Conservation (phyloP, 2,888 invertebrate genomes). For the Melangyna quadrimaculata region DNA sequence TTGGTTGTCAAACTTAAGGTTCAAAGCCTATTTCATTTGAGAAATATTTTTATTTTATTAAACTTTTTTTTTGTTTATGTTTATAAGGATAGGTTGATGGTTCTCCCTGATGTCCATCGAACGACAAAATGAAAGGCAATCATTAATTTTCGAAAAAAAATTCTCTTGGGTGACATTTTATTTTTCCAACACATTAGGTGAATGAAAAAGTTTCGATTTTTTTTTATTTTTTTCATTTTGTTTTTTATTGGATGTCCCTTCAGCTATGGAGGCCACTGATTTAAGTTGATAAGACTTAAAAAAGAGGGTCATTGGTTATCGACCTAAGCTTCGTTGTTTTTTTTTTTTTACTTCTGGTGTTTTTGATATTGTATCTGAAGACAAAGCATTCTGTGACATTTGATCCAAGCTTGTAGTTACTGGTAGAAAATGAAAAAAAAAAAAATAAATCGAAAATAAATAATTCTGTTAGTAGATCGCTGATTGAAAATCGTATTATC, state of each 20-base stretch:
- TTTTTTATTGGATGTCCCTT: conserved; percentile 22
- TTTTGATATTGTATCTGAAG: not conserved
- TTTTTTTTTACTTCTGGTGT: not conserved
- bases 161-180: conserved; percentile 28
- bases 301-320: conserved; percentile 6
- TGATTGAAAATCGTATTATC: conserved; percentile 5
- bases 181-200: conserved; percentile 49
- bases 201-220: conserved; percentile 39
- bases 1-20: conserved; percentile 6
- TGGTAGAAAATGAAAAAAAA: not conserved
- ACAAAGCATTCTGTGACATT: not conserved
- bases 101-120: conserved; percentile 26
- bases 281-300: conserved; percentile 50
- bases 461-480: not conserved
- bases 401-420: not conserved
- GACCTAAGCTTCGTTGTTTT: not conserved
- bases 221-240: conserved; percentile 16
- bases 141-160: conserved; percentile 48
- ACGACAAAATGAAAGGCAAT: conserved; percentile 18
- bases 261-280: conserved; percentile 44
- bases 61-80: not conserved
- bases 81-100: not conserved
- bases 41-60: conserved; percentile 15
- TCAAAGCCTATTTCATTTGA: conserved; percentile 4
- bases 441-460: not conserved